Percentiles rank a stretch among this genome's conserved stretches.
Conservation (phyloP, 2,113 vertebrate species). For the Chaetura pelagica region DNA sequence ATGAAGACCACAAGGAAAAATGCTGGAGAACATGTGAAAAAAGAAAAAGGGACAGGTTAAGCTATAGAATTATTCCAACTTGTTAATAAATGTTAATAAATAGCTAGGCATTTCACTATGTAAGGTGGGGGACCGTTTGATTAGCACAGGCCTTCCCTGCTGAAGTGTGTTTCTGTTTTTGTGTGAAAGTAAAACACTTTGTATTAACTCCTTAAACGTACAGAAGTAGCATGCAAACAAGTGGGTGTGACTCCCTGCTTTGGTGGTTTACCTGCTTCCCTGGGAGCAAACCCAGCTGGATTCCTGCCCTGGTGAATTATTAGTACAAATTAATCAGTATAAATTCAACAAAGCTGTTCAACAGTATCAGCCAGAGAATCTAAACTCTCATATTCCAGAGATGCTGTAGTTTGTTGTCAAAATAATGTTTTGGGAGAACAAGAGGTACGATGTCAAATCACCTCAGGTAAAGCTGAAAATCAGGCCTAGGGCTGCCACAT, state of each 20-base stretch:
- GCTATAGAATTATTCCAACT: neutral
- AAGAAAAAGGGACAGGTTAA: neutral
- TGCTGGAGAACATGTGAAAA: neutral
- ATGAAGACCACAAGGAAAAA: neutral
- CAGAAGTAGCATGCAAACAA: neutral
- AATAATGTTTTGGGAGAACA: neutral
- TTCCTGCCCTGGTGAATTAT: neutral
- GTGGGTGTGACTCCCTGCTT: neutral
- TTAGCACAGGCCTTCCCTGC: neutral
- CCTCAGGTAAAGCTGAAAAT: neutral
- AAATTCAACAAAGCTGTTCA: neutral
- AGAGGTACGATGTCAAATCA: neutral
- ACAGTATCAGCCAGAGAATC: neutral
- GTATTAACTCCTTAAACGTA: neutral
- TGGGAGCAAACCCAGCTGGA: neutral
- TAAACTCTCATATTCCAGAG: neutral
- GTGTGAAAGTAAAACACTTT: rapidly evolving
- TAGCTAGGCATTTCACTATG: neutral
- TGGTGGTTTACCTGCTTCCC: neutral
- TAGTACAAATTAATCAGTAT: neutral
- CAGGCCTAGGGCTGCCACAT: neutral
- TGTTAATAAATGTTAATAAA: neutral
- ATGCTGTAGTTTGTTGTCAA: neutral
- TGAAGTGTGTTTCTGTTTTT: neutral
- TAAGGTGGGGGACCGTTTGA: neutral